A percentile compares a stretch with the other conserved stretches of the same genome.
phyloP scores from a whole-genome alignment of 2,888 invertebrate species.

The Ophraella communa region DNA sequence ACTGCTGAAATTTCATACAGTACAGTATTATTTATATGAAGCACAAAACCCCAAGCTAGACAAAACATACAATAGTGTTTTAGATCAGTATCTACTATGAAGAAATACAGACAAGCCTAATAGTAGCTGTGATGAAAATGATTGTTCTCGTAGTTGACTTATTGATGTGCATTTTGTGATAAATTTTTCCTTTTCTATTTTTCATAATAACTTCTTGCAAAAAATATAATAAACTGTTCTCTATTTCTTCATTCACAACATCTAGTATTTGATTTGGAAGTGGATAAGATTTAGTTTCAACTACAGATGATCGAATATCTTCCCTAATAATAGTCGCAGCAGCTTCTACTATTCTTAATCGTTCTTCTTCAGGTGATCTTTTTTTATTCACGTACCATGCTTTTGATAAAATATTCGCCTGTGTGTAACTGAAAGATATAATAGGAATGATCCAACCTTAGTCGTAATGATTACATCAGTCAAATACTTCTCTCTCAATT shows the following conservation, averaged over 20 bases:
- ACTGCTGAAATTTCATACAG: conserved; percentile 47
- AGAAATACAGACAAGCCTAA: conserved; percentile 49
- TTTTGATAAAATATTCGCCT: conserved; percentile 24
- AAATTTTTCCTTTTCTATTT: conserved; percentile 32
- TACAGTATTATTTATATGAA: conserved; percentile 46
- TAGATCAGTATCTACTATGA: conserved; percentile 50
- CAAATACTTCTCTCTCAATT: conserved; percentile 24
- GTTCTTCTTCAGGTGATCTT: conserved; percentile 45
- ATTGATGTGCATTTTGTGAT: conserved; percentile 19
- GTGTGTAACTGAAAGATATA: conserved; percentile 51
- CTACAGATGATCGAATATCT: conserved; percentile 52
- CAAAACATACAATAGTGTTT: conserved; percentile 49
- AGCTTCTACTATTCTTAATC: conserved; percentile 49
- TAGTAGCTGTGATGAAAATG: conserved; percentile 47
- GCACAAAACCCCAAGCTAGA: conserved; percentile 51
- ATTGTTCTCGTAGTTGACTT: conserved; percentile 46
- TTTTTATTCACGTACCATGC: conserved; percentile 31
- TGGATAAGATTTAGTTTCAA: conserved; percentile 20
- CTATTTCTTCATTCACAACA: conserved; percentile 40
- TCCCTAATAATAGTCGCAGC: conserved; percentile 51
- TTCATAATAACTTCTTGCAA: conserved; percentile 48
- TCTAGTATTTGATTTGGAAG: conserved; percentile 47
- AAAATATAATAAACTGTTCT: conserved; percentile 50
- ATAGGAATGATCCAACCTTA: conserved; percentile 48
- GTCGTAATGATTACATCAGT: conserved; percentile 1